Conservation (phyloP, 2,797 vertebrate genomes). For the Alfaro cultratus region DNA sequence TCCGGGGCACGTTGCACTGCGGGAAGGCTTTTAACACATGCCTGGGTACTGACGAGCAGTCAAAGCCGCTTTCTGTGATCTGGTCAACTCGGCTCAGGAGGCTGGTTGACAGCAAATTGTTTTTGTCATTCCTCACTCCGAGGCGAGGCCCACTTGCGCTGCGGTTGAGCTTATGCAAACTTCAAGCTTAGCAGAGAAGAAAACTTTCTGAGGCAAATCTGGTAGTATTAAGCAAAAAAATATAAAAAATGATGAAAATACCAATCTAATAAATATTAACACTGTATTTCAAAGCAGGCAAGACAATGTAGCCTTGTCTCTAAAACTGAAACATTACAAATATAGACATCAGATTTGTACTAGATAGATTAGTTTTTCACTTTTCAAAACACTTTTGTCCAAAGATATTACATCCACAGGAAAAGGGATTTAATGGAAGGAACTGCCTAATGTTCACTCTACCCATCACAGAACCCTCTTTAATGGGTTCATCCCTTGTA, state of each 20-base stretch:
- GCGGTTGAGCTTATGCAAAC: slow-evolving; percentile 3
- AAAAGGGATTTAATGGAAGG: not conserved
- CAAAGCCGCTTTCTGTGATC: slow-evolving; percentile 38
- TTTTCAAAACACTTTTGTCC: not conserved
- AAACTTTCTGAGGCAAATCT: not conserved
- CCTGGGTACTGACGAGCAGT: slow-evolving; percentile 38
- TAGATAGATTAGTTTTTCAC: not conserved
- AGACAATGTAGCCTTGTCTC: not conserved
- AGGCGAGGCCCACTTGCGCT: slow-evolving; percentile 15
- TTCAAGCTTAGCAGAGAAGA: not conserved
- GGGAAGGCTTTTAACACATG: slow-evolving; percentile 61
- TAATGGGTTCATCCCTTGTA: not conserved
- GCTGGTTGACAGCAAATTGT: slow-evolving; percentile 51
- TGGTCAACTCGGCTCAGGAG: slow-evolving; percentile 10
- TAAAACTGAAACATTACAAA: not conserved
- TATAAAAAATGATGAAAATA: not conserved
- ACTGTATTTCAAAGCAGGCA: not conserved
- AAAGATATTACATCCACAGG: not conserved
- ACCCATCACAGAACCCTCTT: not conserved
- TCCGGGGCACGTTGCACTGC: slow-evolving; percentile 41
- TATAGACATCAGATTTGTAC: not conserved
- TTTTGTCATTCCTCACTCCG: slow-evolving; percentile 25
- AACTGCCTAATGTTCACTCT: not conserved
- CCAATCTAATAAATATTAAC: not conserved
- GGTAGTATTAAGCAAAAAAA: not conserved